Conservation (phyloP, 2,113 vertebrate genomes). For the Hydropotes inermis region DNA sequence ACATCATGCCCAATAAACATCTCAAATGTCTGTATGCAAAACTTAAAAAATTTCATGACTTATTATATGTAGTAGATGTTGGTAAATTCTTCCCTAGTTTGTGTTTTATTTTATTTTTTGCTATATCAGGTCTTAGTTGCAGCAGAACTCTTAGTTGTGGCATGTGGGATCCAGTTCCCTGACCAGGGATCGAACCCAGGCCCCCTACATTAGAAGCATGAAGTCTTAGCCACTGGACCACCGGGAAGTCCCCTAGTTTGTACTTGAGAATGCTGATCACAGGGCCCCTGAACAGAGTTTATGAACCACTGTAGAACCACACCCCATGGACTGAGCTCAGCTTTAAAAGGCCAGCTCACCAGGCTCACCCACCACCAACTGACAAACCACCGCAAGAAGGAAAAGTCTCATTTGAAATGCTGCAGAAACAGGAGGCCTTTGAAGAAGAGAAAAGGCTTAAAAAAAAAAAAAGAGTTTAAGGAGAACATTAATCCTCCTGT, state of each 20-base stretch:
- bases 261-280: neutral
- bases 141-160: neutral
- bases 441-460: slow-evolving; percentile 62
- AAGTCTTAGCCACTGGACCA: neutral
- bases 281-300: neutral
- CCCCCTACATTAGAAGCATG: neutral
- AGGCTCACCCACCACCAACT: neutral
- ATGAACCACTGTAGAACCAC: neutral
- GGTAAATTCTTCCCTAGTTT: neutral
- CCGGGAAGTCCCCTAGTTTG: neutral
- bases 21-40: neutral
- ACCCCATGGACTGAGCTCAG: neutral
- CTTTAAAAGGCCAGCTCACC: neutral
- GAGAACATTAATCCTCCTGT: slow-evolving; percentile 77
- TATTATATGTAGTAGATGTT: neutral
- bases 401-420: slow-evolving; percentile 68
- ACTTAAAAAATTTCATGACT: neutral
- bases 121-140: neutral
- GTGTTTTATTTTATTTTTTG: neutral
- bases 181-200: neutral
- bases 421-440: slow-evolving; percentile 72
- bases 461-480: slow-evolving; percentile 22
- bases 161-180: neutral
- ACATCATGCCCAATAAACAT: neutral
- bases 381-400: slow-evolving; percentile 65